These are phyloP conservation scores for Caenorhabditis sinica DNA, from an alignment of 2,888 invertebrate species.

Conservation along the genomic window DNA sequence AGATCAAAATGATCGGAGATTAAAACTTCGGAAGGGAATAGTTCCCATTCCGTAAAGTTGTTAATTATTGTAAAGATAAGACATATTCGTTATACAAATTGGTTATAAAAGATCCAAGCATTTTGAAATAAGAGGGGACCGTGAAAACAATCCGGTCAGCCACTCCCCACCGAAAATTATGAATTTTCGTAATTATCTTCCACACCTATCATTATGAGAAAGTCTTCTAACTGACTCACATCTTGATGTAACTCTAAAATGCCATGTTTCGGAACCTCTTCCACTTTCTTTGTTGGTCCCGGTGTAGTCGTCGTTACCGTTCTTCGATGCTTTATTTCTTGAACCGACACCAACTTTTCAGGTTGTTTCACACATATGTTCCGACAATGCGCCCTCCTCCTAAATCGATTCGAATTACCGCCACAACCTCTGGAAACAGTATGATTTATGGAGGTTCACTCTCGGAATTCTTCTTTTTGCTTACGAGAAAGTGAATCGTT, in stretches of 20 bases:
- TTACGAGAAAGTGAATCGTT: constrained; percentile 80
- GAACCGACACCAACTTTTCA: constrained; percentile 40
- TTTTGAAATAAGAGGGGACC: no score
- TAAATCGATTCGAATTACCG: constrained; percentile 77
- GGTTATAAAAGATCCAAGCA: no score
- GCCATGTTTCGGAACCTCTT: background rate
- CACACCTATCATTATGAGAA: background rate
- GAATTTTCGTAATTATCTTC: no score
- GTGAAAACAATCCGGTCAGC: no score
- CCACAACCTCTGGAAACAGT: constrained; percentile 74
- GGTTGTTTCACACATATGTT: constrained; percentile 69
- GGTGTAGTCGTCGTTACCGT: constrained; percentile 58
- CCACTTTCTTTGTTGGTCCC: constrained; percentile 21
- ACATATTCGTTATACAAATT: no score
- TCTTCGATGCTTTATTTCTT: constrained; percentile 55
- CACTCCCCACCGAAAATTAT: no score
- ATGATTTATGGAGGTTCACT: constrained; percentile 37
- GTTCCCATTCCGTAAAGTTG: no score
- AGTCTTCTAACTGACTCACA: no score
- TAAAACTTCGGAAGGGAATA: no score
- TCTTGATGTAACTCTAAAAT: background rate
- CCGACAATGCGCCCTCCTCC: constrained; percentile 74
- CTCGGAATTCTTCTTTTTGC: constrained; percentile 10
- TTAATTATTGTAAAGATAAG: no score
- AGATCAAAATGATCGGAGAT: no score